A percentile compares a stretch with the other conserved stretches of the same genome.
Evolutionary conservation across 2,113 vertebrate species (phyloP).

Genomic region (Nymphicus hollandicus): DNA sequence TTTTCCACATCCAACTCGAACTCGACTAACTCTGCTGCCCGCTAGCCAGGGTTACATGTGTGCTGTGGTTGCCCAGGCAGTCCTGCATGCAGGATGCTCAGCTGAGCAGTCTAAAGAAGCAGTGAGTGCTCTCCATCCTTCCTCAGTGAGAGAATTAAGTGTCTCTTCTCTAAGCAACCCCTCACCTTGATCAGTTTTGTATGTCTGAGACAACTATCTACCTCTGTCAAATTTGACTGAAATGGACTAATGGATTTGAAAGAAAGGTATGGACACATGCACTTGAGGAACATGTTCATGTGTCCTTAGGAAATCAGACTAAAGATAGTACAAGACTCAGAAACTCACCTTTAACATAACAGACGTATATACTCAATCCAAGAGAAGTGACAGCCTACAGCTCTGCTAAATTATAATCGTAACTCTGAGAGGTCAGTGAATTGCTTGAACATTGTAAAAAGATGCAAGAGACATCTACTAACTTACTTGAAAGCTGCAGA

Average conservation of each 20-base stretch:
- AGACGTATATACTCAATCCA: neutral
- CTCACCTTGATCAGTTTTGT: neutral
- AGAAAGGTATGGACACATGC: neutral
- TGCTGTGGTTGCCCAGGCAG: neutral
- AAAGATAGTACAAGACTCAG: neutral
- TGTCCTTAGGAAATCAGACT: neutral
- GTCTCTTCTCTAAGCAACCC: neutral
- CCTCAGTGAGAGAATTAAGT: neutral
- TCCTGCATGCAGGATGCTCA: fast-evolving
- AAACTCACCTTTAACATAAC: neutral
- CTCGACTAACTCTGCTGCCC: neutral
- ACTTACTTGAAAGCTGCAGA: neutral
- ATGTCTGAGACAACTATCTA: neutral
- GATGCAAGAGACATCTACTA: neutral
- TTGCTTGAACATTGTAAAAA: neutral
- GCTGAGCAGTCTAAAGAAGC: neutral
- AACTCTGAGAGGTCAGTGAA: neutral
- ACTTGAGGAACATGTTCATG: neutral
- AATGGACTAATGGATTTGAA: neutral
- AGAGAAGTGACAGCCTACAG: neutral
- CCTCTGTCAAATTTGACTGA: neutral
- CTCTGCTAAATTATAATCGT: neutral
- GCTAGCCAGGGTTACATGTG: fast-evolving
- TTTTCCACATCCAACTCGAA: neutral
- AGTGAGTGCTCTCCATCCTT: fast-evolving